Evolutionary conservation across 2,888 invertebrate species (phyloP), one percentile per base, ranked within the genome.

Genomic region (Drosophila mulleri): DNA sequence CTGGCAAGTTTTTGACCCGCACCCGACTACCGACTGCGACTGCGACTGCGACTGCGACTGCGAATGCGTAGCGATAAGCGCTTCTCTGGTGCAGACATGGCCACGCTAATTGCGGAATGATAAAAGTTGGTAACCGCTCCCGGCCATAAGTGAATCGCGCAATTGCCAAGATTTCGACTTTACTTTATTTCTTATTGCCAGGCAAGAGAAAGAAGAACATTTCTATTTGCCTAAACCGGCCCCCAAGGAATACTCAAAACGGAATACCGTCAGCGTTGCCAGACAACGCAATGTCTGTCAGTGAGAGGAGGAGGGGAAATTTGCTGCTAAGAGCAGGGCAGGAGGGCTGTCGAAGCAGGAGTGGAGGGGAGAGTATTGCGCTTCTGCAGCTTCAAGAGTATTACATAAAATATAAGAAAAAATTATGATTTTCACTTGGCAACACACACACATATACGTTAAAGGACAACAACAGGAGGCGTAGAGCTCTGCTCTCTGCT

Each of bases 31-130:
- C 72, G 70, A 73, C 68, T 62, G 48, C 39, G 47, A 47, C 23
- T 47, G 16, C 26, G 47, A 29, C 47, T 29, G 8, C 70, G 70
- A 74, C 69, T 63, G 45, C 5, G n/a, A 12, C 29, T n/a, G 6
- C n/a, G 48, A 57, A 52, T 47, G 47, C 68, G 52, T 59, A 54
- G 66, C 73, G 88, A 90, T 89, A 90, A 90, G 86, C 79, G 60
- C 54, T 52, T 60, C 77, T 52, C 58, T 29, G 29, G 29, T 8
- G 29, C 77, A 75, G 86, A 89, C 90, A 89, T 78, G 83, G 73
- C 71, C 83, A 66, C 77, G 78, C 80, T 89, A 90, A 89, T 89
- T 89, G 90, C 89, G 70, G 88, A 73, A 82, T 81, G 90, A 89
- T 88, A 89, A 89, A 85, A 76, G 57, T 64, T 71, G 77, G 78